These are phyloP conservation scores for Tetragonula clypearis DNA, from an alignment of 1,140 invertebrate genomes.

Conservation along the genomic window DNA sequence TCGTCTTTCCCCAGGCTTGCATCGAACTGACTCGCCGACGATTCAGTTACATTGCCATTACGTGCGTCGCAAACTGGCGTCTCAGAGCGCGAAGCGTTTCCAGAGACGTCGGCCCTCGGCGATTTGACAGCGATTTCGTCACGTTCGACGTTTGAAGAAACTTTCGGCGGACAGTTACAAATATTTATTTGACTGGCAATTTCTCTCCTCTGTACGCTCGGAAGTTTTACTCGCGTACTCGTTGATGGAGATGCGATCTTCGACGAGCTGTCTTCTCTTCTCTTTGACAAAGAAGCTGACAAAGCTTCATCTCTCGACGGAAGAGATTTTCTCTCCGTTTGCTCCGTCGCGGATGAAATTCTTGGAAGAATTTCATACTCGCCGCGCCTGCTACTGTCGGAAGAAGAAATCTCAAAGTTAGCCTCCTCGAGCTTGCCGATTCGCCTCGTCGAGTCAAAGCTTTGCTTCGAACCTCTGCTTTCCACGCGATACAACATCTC, in stretches of 20 bases:
- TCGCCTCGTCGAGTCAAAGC: not conserved
- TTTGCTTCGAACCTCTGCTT: not conserved
- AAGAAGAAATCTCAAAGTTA: not conserved
- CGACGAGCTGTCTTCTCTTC: not conserved
- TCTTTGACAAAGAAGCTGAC: not conserved
- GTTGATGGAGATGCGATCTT: not conserved
- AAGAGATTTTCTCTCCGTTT: no score
- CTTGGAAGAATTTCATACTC: not conserved
- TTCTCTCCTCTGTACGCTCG: not conserved
- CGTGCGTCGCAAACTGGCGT: not conserved
- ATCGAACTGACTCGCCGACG: not conserved
- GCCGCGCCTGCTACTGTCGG: not conserved
- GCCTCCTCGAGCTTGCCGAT: no score
- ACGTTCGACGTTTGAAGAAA: not conserved
- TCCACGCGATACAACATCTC: constrained; percentile 31
- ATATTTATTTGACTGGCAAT: not conserved
- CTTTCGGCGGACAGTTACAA: not conserved
- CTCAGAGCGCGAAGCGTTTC: not conserved
- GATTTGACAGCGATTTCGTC: not conserved
- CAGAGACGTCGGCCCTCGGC: not conserved
- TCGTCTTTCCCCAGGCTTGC: not conserved
- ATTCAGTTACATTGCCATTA: not conserved
- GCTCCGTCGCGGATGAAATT: not conserved
- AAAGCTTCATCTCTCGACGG: not conserved
- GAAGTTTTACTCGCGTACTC: no score